These are phyloP conservation scores for Chesias legatella DNA, from an alignment of 2,888 invertebrate genomes.

Conservation along the genomic window DNA sequence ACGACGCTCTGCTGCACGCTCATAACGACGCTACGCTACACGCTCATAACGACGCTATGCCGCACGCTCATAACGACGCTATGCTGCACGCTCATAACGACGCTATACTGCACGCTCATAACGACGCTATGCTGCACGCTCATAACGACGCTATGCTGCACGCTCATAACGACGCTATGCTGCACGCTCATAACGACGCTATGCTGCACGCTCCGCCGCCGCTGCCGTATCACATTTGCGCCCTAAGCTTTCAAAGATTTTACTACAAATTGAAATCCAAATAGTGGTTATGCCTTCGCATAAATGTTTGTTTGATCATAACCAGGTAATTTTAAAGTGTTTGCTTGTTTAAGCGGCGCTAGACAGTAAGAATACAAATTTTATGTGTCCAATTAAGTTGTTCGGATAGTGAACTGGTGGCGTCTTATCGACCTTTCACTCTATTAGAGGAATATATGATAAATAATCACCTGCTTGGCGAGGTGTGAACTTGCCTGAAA, in stretches of 20 bases:
- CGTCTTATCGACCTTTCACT: conserved; percentile 29
- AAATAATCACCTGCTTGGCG: conserved; percentile 24
- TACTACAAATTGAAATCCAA: conserved; percentile 10
- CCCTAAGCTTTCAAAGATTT: conserved; percentile 3
- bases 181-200: too few species aligned
- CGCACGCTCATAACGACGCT: too few species aligned
- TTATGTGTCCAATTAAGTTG: conserved; percentile 27
- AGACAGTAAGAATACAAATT: conserved; percentile 17
- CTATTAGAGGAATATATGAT: conserved; percentile 26
- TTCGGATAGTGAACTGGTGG: conserved; percentile 22
- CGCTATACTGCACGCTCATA: too few species aligned
- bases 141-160: too few species aligned
- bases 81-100: too few species aligned
- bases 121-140: too few species aligned
- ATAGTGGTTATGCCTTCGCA: neutral
- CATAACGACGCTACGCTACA: too few species aligned
- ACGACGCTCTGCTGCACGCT: too few species aligned
- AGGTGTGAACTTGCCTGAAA: conserved; percentile 11
- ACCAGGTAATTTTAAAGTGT: conserved; percentile 2
- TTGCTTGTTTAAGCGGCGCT: conserved; percentile 6
- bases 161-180: too few species aligned
- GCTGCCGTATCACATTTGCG: too few species aligned
- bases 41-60: too few species aligned
- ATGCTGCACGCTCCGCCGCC: too few species aligned
- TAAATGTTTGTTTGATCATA: conserved; percentile 9